Conservation (phyloP, 2,113 vertebrate genomes). For the Hemiprocne comata region DNA sequence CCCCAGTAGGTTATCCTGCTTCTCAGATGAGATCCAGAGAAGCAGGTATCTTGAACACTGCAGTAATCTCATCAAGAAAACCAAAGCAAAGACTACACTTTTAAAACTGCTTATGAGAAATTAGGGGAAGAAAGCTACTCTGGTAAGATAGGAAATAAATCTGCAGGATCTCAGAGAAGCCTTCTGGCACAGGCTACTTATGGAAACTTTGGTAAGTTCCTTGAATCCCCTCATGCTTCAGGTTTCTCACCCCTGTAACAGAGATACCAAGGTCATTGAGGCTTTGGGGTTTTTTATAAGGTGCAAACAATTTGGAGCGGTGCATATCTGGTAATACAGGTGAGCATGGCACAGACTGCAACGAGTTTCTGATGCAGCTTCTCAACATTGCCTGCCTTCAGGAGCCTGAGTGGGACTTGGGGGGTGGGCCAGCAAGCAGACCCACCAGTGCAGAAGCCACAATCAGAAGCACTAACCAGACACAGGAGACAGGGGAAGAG, state of each 20-base stretch:
- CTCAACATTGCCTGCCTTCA: rapidly evolving
- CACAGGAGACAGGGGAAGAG: neutral
- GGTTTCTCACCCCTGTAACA: neutral
- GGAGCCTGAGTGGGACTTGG: neutral
- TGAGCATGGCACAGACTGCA: neutral
- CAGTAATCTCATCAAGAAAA: neutral
- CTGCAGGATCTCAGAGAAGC: neutral
- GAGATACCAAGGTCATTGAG: neutral
- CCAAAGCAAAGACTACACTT: neutral
- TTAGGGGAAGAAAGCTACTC: neutral
- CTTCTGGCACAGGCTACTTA: neutral
- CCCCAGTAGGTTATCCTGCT: neutral
- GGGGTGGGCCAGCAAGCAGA: too few relatives aligned
- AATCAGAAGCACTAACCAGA: neutral
- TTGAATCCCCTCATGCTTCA: neutral
- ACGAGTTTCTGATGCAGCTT: neutral
- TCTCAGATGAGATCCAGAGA: neutral
- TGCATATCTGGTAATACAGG: neutral
- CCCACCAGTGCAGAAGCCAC: neutral
- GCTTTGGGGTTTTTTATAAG: neutral
- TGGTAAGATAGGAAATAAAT: neutral
- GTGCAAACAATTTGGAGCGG: neutral
- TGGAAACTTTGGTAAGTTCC: neutral
- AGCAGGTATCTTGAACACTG: neutral
- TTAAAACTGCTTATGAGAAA: neutral